Base-by-base conservation (phyloP, 1,140 invertebrate genomes). In the Zaprionus nigranus region DNA sequence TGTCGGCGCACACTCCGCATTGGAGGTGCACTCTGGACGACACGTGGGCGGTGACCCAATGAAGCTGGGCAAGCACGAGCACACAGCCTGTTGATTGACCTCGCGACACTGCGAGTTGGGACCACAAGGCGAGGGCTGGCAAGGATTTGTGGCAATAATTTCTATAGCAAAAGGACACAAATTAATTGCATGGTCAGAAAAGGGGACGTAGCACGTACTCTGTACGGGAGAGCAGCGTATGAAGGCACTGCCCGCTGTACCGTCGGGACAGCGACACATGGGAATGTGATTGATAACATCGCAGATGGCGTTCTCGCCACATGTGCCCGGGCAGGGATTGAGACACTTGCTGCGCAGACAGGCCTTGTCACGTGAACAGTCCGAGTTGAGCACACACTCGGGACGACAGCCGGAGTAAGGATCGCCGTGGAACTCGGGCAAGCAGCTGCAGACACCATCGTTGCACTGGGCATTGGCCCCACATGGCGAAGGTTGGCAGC, bases 321-420 rank as follows among this genome's bases (percentile, higher is more conserved):
- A 97, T 13, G 95, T 95, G 49, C 95, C 96, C 20, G 95, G 94
- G 75, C 97, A 97, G 11, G 96, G 96, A 93, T 97, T 95, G 15
- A 95, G 92, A 79, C 97, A 98, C 93, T 97, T 97, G 82, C 97
- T 96, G 85, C 96, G 96, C 34, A 96, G 93, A 81, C 97, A 98
- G 4, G 96, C 96, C 83, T 94, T 95, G 43, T 94, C 95, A 13
- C 95, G 93, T 51, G 95, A 93, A 82, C 97, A 97, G 79, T 98
- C 97, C 7, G 96, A 95, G 90, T 97, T 97, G 9, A 96, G 95
- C 0, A 97, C 96, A 86, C 97, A 97, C 94, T 97, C 96, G 1
- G 97, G 96, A 76, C 96, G 94, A 88, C 97, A 97, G 9, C 96
- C 96, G 11, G 95, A 94, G 79, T 97, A 97, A 26, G 97, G 97